Conservation (phyloP, 2,113 vertebrate genomes). For the Dunckerocampus dactyliophorus region DNA sequence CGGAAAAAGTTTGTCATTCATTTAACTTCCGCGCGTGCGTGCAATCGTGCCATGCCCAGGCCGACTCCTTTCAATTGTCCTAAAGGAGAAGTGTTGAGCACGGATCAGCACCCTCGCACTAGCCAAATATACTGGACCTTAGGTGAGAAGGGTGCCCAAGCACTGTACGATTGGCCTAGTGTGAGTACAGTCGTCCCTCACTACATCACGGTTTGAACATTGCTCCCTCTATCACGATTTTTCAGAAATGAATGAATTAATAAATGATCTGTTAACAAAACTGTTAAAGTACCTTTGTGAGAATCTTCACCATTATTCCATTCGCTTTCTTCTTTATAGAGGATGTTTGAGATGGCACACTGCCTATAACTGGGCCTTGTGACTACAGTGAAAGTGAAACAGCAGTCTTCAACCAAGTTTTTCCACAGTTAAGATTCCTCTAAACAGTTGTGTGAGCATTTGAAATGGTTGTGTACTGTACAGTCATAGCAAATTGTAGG, state of each 20-base stretch:
- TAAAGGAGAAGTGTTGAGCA: too few species aligned
- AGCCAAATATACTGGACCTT: too few species aligned
- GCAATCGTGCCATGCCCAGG: too few species aligned
- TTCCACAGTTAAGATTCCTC: conserved; percentile 52
- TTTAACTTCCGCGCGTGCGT: too few species aligned
- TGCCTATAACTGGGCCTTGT: conserved; percentile 19
- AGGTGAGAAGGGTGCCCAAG: too few species aligned
- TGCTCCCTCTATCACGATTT: too few species aligned
- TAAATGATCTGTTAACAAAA: conserved; percentile 37
- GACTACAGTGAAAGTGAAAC: conserved; percentile 22
- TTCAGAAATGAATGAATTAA: too few species aligned
- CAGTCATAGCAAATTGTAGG: conserved; percentile 21
- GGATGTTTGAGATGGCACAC: conserved; percentile 17
- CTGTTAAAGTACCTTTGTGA: conserved; percentile 34
- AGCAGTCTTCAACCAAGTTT: conserved; percentile 35
- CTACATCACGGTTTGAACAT: too few species aligned
- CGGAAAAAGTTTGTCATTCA: too few species aligned
- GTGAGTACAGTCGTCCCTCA: too few species aligned
- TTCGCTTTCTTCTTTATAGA: conserved; percentile 30
- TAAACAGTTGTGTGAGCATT: conserved; percentile 45
- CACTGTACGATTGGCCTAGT: conserved; percentile 24
- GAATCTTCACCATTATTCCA: conserved; percentile 47
- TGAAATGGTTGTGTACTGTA: conserved; percentile 6
- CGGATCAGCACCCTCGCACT: too few species aligned
- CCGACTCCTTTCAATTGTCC: too few species aligned